phyloP scores from a whole-genome alignment of 1,140 invertebrate species.

The Caenorhabditis brenneri region DNA sequence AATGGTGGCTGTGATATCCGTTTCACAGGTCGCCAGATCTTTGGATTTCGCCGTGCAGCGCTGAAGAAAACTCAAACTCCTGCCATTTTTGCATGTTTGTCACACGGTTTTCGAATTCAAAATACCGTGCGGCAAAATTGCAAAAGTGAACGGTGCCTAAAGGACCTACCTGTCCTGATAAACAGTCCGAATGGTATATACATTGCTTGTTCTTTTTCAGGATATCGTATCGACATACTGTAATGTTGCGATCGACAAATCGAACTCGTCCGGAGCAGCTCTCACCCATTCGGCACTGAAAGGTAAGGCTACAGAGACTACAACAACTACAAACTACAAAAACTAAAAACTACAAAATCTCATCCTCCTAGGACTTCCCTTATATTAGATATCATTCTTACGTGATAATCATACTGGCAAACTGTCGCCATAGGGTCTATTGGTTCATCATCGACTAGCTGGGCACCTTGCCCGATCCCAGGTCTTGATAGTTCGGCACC shows the following conservation, averaged over 20 bases:
- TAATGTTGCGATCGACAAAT: conserved; percentile 44
- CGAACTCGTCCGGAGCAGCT: conserved; percentile 42
- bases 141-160: no score
- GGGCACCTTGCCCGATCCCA: neutral
- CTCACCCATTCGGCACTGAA: conserved; percentile 53
- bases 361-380: neutral
- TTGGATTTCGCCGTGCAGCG: neutral
- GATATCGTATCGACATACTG: conserved; percentile 46
- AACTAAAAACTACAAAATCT: neutral
- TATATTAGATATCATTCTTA: neutral
- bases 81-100: no score
- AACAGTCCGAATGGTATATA: conserved; percentile 47
- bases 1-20: conserved; percentile 30
- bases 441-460: neutral
- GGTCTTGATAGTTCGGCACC: neutral
- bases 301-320: neutral
- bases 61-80: conserved; percentile 4
- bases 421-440: conserved; percentile 44
- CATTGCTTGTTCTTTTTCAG: conserved; percentile 18
- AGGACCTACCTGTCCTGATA: conserved; percentile 30
- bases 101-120: no score
- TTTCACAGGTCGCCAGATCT: conserved; percentile 11
- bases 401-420: conserved; percentile 50
- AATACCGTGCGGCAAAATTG: no score
- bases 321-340: neutral